Evolutionary conservation across 2,113 vertebrate genomes (phyloP), one percentile per base, ranked within the genome.

Genomic region (Colistium nudipinnis): DNA sequence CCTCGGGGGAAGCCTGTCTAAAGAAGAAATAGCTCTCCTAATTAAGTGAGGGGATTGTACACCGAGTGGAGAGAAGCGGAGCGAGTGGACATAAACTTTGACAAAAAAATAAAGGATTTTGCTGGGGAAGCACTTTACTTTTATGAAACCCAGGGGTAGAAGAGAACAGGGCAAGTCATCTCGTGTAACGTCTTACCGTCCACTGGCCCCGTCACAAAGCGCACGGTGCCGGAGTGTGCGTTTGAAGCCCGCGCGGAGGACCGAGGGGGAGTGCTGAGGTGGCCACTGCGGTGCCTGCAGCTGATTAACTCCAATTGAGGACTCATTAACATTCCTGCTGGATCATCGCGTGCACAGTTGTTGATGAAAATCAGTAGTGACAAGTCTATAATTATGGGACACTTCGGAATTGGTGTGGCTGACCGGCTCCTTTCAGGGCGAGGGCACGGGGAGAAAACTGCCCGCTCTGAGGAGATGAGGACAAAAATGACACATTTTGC

Each of bases 351-450:
- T 59, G 66, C 69, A 61, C 57, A 61, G 79, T 76, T 88, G 90
- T 88, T 90, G 90, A 90, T 88, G 90, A 74, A 91, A 82, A 91
- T 84, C 83, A 65, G 62, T 72, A 86, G 59, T 87, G 90, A 91
- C 87, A 84, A 57, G 81, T 78, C 81, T 74, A 60, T 91, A 86
- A 91, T 91, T 90, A 86, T 38, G 47, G 81, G 79, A 89, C 75
- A 81, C 71, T 82, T 78, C 69, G 65, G 67, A 72, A 88, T 85
- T 36, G 83, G 80, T 71, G 53, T 59, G 84, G 82, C 75, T 68
- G 86, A 78, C 65, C 75, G 70, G 24, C 38, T 85, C 70, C 39
- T 79, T 78, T 74, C 68, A 61, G 79, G 72, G 67, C 36, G 69
- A 78, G 70, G 76, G 30, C 62, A n/a, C 33, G 27, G 24, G 31